These are phyloP conservation scores for Calephelis perditalis DNA, from an alignment of 2,888 invertebrate genomes.

Conservation along the genomic window DNA sequence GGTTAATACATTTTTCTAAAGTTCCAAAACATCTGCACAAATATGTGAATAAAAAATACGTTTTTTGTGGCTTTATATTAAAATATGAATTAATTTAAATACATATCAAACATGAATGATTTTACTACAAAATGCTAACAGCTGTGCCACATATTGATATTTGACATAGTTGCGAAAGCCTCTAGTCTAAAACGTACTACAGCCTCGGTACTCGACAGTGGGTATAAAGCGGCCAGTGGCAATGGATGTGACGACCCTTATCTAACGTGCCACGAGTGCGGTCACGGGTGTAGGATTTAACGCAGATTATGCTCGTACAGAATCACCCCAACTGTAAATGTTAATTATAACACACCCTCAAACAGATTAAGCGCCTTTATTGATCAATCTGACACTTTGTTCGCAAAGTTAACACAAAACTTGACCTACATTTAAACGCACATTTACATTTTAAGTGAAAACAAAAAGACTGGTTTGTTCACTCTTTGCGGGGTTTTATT, in stretches of 20 bases:
- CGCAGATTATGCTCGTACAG: conserved; percentile 49
- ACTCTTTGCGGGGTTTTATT: no score
- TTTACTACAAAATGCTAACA: no score
- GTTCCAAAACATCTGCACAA: no score
- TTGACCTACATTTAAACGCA: conserved; percentile 9
- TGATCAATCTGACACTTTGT: conserved; percentile 12
- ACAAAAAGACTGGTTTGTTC: not conserved
- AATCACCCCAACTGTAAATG: conserved; percentile 44
- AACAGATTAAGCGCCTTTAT: conserved; percentile 8
- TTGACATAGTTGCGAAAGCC: no score
- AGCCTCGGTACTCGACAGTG: conserved; percentile 30
- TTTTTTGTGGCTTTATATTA: no score
- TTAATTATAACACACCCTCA: conserved; percentile 47
- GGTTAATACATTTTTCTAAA: no score
- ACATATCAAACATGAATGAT: no score
- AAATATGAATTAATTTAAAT: no score
- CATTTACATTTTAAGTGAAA: conserved; percentile 9
- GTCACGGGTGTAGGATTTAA: conserved; percentile 59
- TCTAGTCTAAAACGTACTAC: no score
- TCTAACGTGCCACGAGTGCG: conserved; percentile 54
- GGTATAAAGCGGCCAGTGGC: conserved; percentile 45
- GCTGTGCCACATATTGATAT: no score
- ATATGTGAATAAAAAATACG: no score
- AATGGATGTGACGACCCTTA: conserved; percentile 56
- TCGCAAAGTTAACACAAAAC: conserved; percentile 13